Conservation (phyloP, 2,797 vertebrate species). For the Trachurus trachurus region DNA sequence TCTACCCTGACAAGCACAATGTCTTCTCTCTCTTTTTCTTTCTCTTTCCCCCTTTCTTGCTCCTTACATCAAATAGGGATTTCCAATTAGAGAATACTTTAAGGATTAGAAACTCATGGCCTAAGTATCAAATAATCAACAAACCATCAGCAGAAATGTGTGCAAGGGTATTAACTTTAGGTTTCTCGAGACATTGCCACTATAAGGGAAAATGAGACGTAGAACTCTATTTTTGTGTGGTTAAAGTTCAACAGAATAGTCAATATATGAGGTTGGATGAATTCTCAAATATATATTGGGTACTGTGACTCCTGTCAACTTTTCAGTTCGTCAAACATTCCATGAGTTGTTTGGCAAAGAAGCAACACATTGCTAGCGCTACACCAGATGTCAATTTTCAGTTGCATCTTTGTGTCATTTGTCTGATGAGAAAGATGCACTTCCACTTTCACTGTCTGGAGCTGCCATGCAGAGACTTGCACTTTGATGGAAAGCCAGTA, state of each 20-base stretch:
- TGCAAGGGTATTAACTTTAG: conserved; percentile 32
- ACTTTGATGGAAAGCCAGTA: background rate
- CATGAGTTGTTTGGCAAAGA: background rate
- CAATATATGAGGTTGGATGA: background rate
- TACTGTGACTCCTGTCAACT: background rate
- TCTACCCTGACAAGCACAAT: background rate
- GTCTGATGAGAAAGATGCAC: background rate
- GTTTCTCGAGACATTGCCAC: conserved; percentile 15
- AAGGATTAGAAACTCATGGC: conserved; percentile 56
- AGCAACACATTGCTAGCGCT: background rate
- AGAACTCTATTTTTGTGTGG: background rate
- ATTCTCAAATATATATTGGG: background rate
- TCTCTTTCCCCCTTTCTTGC: conserved; percentile 4
- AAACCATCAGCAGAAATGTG: conserved; percentile 39
- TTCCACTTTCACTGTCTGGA: background rate
- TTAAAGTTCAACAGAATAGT: conserved; percentile 1
- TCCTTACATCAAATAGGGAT: conserved; percentile 43
- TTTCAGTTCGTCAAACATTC: background rate
- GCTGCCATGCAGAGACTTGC: background rate
- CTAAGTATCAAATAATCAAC: conserved; percentile 67
- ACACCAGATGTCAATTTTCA: background rate
- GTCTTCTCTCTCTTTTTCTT: background rate
- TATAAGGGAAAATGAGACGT: background rate
- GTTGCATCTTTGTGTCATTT: background rate
- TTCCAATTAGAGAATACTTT: conserved; percentile 69